Base-by-base conservation (phyloP, 2,113 vertebrate species). In the Engraulis encrasicolus region DNA sequence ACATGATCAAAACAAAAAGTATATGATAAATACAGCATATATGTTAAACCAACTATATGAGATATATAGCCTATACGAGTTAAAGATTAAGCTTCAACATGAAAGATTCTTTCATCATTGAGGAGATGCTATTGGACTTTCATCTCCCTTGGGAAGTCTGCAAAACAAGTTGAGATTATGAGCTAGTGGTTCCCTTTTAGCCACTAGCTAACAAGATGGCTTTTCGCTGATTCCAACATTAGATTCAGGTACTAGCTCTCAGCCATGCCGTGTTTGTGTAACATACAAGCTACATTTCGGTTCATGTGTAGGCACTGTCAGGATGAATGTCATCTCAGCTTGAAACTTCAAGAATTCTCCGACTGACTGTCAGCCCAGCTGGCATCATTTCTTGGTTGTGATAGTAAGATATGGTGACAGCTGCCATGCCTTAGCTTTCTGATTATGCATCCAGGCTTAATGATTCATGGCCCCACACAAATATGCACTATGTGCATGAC, bases 391-490 rank as follows among this genome's bases (percentile, higher is more conserved):
- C 11, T n/a, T 6, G n/a, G n/a, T 3, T 74, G 23, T 74, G 66
- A 74, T 74, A 3, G 15, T 34, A 36, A 74, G 34, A 36, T 27
- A 74, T 15, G 66, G 31, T 74, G 66, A 74, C 66, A 74, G 66
- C 66, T 74, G 66, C 66, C 27, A 74, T 74, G 66, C 66, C 66
- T 34, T 31, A 31, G 27, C 66, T 34, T 14, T 74, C 27, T 36
- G 66, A 74, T 74, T 74, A 74, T 74, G 66, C 66, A 74, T 34
- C 18, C 18, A 34, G 66, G 66, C 66, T 74, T 74, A 74, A 74
- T 74, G 66, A 74, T 14, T 74, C 66, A 74, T 74, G 66, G 66
- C 17, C 11, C 66, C 31, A 31, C 19, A n/a, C n/a, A n/a, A n/a
- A 20, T 7, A 58, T 58, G 54, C 0, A 36, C 66, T 31, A 34